Base-by-base conservation (phyloP, 2,113 vertebrate genomes). In the Trachemys scripta region DNA sequence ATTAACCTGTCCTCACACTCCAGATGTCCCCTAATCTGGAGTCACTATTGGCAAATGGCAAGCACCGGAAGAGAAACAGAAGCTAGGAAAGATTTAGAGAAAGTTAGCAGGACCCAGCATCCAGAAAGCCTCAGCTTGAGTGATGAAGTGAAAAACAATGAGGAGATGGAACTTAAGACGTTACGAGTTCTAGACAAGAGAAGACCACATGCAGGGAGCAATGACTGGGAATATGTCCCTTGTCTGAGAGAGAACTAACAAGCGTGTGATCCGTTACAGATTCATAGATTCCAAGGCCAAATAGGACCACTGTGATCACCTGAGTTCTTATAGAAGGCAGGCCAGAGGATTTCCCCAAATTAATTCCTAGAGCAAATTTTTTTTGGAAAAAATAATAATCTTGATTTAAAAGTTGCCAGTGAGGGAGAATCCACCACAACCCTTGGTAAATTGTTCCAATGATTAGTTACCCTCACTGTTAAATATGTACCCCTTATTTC, bases 21-120 rank as follows among this genome's bases (percentile, higher is more conserved):
- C 31, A 80, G 87, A 65, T n/a, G 54, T 11, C 31, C 80, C 59
- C 13, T 45, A 79, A 45, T 49, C 16, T 38, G 2, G 0, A 78
- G 82, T 80, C 94, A 87, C 87, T 83, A 51, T 20, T 35, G 56
- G 3, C 6, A 92, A 80, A 62, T 27, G 82, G 42, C 1, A 90
- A 0, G 0, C n/a, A 82, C 76, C 16, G 51, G n/a, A 88, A 49
- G 0, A 49, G 29, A 57, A 86, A 29, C n/a, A 3, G 6, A 65
- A 8, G 57, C 38, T 0, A 7, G 9, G 54, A 85, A 92, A 27
- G 76, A 53, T 25, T 93, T 10, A 78, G 16, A 53, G 22, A 4
- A 62, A 11, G 27, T 82, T 35, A 16, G 76, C 9, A 10, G 17
- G 49, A 83, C 35, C 7, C 35, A n/a, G 62, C 31, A 69, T 19